Evolutionary conservation across 1,140 invertebrate species (phyloP).

Genomic region (Halotydeus destructor): DNA sequence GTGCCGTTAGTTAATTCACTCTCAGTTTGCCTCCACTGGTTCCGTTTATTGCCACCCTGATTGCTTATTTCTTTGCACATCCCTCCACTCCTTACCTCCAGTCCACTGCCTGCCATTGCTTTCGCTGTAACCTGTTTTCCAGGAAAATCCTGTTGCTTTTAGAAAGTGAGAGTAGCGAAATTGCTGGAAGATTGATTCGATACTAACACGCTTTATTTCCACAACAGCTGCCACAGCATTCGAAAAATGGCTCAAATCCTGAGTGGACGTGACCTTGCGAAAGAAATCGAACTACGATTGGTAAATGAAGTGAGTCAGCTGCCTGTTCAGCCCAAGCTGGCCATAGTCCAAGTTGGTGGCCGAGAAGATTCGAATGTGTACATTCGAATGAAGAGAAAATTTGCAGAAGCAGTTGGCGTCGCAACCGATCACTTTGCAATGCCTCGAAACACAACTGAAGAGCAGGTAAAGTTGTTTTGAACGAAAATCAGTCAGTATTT

Average conservation of each 20-base stretch:
- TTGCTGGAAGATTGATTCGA: no score
- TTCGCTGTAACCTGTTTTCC: no score
- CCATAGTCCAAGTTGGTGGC: conserved; percentile 46
- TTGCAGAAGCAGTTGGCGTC: conserved; percentile 75
- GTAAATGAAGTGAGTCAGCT: conserved; percentile 8
- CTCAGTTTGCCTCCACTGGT: no score
- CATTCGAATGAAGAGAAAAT: conserved; percentile 87
- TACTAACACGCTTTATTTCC: no score
- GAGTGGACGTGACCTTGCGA: conserved; percentile 37
- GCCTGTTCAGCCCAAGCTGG: conserved; percentile 10
- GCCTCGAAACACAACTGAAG: conserved; percentile 56
- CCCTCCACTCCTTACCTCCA: no score
- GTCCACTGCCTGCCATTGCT: no score
- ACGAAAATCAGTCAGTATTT: not conserved
- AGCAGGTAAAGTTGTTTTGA: conserved; percentile 36
- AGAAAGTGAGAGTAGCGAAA: no score
- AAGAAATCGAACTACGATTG: conserved; percentile 15
- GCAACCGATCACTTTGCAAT: conserved; percentile 55
- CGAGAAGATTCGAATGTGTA: conserved; percentile 98
- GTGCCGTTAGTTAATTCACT: no score
- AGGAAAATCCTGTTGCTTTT: no score
- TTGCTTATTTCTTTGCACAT: no score
- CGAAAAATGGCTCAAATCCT: conserved; percentile 29
- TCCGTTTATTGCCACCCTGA: no score
- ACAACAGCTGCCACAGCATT: not conserved